These are phyloP conservation scores for Deilephila porcellus DNA, from an alignment of 2,888 invertebrate species.

Conservation along the genomic window DNA sequence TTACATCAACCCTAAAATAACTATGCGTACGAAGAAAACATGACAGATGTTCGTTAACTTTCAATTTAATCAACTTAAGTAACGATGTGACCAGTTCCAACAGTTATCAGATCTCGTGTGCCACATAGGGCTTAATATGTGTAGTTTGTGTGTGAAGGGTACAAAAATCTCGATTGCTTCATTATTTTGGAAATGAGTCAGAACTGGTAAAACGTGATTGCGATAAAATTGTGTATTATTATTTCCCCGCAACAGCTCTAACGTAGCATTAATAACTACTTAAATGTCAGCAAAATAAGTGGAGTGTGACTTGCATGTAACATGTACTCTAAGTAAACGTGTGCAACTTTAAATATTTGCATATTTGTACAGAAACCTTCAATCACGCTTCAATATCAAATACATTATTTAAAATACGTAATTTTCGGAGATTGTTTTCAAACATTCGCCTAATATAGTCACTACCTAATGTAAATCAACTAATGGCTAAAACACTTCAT, in stretches of 20 bases:
- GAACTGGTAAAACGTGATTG: neutral
- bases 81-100: neutral
- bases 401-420: no score
- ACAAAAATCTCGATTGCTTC: neutral
- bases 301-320: constrained; percentile 14
- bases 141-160: neutral
- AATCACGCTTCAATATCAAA: no score
- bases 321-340: neutral
- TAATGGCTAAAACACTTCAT: neutral
- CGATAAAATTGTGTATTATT: neutral
- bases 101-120: neutral
- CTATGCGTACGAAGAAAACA: neutral
- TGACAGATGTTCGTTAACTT: neutral
- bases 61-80: neutral
- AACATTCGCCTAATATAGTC: neutral
- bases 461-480: neutral
- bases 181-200: neutral
- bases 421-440: neutral
- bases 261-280: neutral
- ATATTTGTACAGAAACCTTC: no score
- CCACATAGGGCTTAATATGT: neutral
- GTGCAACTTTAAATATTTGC: neutral
- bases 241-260: neutral
- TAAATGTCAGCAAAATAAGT: constrained; percentile 23
- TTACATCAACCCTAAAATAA: neutral